phyloP scores from a whole-genome alignment of 1,140 invertebrate species.

The Philaenus spumarius region DNA sequence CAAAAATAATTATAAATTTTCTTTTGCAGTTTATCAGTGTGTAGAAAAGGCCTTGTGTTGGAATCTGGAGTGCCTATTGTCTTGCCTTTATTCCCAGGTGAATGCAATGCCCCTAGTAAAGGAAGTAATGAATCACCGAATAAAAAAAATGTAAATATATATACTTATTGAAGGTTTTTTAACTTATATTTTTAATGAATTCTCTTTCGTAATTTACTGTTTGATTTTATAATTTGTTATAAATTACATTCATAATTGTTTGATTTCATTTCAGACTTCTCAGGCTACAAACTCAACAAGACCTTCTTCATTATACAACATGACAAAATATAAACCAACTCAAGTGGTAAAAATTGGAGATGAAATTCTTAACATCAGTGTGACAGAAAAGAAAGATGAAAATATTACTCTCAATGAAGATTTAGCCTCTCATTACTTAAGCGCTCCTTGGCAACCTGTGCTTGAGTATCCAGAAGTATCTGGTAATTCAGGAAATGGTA shows the following conservation, averaged over 20 bases:
- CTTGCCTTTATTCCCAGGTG: conserved; percentile 63
- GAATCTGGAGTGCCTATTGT: conserved; percentile 63
- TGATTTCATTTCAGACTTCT: conserved; percentile 1
- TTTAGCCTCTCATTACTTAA: conserved; percentile 23
- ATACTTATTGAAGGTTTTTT: too few species aligned
- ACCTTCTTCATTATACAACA: not conserved
- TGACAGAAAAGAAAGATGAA: not conserved
- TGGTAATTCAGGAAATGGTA: conserved; percentile 11
- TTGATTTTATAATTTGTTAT: not conserved
- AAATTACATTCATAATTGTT: not conserved
- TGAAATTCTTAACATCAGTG: conserved; percentile 14
- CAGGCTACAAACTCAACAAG: not conserved
- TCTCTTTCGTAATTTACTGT: not conserved
- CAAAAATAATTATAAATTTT: too few species aligned
- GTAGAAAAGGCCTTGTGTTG: conserved; percentile 64
- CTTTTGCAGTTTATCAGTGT: conserved; percentile 62
- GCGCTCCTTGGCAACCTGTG: conserved; percentile 25
- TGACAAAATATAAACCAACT: conserved; percentile 26
- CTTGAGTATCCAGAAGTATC: conserved; percentile 17
- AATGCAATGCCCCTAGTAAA: conserved; percentile 54
- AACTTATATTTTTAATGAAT: not conserved
- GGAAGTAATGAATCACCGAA: not conserved
- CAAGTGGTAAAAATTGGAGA: conserved; percentile 36
- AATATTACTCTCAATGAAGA: not conserved
- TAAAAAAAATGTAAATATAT: not conserved